A percentile compares a stretch with the other conserved stretches of the same genome.
These are phyloP conservation scores for Artemisiospiza belli DNA, from an alignment of 2,113 vertebrate genomes.

Conservation along the genomic window DNA sequence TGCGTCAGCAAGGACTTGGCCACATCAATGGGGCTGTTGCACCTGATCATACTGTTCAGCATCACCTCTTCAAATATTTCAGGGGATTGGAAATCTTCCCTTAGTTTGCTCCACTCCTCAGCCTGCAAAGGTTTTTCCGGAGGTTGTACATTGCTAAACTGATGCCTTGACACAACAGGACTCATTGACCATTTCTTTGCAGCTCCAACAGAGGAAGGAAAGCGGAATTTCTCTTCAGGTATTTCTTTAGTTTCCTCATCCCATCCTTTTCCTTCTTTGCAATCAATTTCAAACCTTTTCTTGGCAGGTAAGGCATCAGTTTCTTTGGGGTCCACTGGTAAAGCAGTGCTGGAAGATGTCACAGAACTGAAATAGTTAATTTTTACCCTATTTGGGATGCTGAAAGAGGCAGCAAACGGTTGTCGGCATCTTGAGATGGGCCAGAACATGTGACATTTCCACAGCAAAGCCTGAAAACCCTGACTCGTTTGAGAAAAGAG, in stretches of 20 bases:
- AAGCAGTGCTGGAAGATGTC: neutral
- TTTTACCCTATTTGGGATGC: neutral
- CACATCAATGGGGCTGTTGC: constrained; percentile 72
- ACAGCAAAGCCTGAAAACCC: constrained; percentile 50
- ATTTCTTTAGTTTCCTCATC: neutral
- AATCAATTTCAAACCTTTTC: neutral
- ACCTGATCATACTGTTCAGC: constrained; percentile 69
- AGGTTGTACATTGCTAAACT: neutral
- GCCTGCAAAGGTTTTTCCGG: constrained; percentile 80
- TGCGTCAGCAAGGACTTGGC: constrained; percentile 89
- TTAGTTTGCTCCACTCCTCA: constrained; percentile 83
- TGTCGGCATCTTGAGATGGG: neutral
- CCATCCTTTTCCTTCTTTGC: neutral
- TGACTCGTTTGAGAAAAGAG: constrained; percentile 18
- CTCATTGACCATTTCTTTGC: constrained; percentile 73
- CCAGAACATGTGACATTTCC: constrained; percentile 9
- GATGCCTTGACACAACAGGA: neutral
- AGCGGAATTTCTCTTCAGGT: neutral
- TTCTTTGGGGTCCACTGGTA: constrained; percentile 36
- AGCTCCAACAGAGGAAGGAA: constrained; percentile 83
- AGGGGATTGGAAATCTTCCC: constrained; percentile 42
- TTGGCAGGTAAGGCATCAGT: neutral
- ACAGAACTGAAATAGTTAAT: constrained; percentile 45
- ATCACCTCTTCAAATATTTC: constrained; percentile 79
- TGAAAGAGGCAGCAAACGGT: neutral